Evolutionary conservation across 2,888 invertebrate genomes (phyloP).

Genomic region (Hydriomena furcata): DNA sequence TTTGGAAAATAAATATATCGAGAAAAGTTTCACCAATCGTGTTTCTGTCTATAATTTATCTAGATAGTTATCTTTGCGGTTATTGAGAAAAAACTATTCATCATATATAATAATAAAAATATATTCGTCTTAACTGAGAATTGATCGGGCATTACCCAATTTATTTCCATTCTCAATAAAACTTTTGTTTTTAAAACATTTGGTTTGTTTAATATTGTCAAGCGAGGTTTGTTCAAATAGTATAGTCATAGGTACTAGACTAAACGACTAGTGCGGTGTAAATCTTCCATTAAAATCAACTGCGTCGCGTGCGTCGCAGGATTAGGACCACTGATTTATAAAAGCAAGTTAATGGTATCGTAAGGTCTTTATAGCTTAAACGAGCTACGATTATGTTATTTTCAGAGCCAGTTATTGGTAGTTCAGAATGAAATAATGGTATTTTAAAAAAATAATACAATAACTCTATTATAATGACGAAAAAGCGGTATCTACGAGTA

Average conservation of each 20-base stretch:
- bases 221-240: constrained; percentile 15
- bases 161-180: neutral
- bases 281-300: constrained; percentile 30
- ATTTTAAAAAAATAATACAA: too few relatives aligned
- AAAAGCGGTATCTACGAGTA: too few relatives aligned
- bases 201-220: neutral
- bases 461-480: too few relatives aligned
- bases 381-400: constrained; percentile 44
- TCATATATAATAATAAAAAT: too few relatives aligned
- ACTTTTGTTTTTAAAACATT: constrained; percentile 1
- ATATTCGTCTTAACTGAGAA: too few relatives aligned
- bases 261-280: constrained; percentile 27
- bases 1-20: too few relatives aligned
- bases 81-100: too few relatives aligned
- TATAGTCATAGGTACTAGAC: constrained; percentile 18
- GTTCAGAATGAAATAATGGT: too few relatives aligned
- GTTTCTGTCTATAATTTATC: too few relatives aligned
- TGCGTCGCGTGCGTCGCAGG: constrained; percentile 35
- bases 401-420: constrained; percentile 23
- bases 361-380: constrained; percentile 56
- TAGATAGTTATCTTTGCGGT: too few relatives aligned
- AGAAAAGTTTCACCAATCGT: too few relatives aligned
- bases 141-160: neutral
- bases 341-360: constrained; percentile 53
- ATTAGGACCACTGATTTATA: constrained; percentile 53